Base-by-base conservation (phyloP, 2,888 invertebrate genomes). In the Drosophila tanythrix region DNA sequence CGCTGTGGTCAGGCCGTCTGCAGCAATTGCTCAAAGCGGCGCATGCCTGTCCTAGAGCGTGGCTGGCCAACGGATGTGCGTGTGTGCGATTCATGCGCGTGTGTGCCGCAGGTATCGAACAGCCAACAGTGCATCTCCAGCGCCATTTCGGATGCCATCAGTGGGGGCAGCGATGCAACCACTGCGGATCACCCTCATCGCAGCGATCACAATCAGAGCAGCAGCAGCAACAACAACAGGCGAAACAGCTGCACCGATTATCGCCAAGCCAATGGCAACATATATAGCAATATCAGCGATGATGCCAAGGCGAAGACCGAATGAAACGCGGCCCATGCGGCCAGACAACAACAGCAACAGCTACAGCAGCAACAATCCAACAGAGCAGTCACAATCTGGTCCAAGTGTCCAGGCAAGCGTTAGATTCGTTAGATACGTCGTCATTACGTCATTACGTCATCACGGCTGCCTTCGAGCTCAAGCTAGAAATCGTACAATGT, bases 41-140 rank as follows among this genome's bases (percentile, higher is more conserved):
- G 94, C 27, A 94, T 95, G 81, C 94, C 95, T 5, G 97, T 97
- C 43, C 96, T 96, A 13, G 95, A 95, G 56, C 94, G 95, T 78
- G 96, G 96, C 66, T 97, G 97, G 97, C 92, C 93, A 11, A 94
- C 94, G 18, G 95, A 96, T n/a, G 97, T 96, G 3, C 94, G 97
- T 72, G 96, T 97, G 29, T 97, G 97, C 92, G 95, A 97, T 89
- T 91, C 93, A 25, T 97, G 97, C 90, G 90, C 86, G 40, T 89
- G 89, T 77, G 79, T 83, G 60, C 75, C 83, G 5, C 76, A 70
- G 6, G 65, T 59, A 5, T 61, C 70, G 8, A 53, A 31, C 38
- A 59, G 25, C 10, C 33, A 43, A 52, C 58, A 31, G 15, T 72
- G 48, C 85, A 85, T 73, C 48, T 46, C 69, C 48, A 79, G 38